Conservation (phyloP, 2,113 vertebrate species). For the Odocoileus virginianus region DNA sequence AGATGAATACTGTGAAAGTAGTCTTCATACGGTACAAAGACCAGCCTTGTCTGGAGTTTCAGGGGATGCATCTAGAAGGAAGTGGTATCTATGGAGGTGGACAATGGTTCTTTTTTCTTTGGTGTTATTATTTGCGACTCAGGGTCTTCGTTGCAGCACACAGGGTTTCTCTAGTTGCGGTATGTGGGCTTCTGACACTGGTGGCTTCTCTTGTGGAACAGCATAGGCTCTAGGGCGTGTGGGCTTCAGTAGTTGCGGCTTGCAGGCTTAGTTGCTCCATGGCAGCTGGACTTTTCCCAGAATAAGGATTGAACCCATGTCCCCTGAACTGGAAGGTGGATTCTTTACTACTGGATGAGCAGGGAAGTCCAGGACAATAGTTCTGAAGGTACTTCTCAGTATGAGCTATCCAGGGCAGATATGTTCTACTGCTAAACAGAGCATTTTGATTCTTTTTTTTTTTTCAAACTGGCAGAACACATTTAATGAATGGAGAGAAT, state of each 20-base stretch:
- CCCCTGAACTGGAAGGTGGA: background rate
- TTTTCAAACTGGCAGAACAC: background rate
- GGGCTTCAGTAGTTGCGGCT: background rate
- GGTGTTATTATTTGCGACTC: background rate
- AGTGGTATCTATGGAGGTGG: fast-evolving
- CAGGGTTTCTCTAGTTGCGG: background rate
- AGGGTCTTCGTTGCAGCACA: background rate
- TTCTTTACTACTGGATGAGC: background rate
- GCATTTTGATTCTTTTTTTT: background rate
- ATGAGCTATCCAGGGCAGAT: fast-evolving
- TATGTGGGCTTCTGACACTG: background rate
- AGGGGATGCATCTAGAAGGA: fast-evolving
- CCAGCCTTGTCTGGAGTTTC: too few species aligned
- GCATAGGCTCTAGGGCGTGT: background rate
- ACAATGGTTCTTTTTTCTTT: background rate
- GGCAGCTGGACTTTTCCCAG: background rate
- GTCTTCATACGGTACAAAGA: background rate
- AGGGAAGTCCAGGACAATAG: fast-evolving
- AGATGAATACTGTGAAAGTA: background rate
- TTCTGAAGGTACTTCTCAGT: background rate
- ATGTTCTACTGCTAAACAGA: fast-evolving
- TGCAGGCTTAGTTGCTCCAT: background rate
- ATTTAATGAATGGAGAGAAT: background rate
- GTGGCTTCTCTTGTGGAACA: background rate
- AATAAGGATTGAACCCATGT: background rate